Percentiles rank a stretch among this genome's conserved stretches.
Evolutionary conservation across 2,888 invertebrate species (phyloP).

Genomic region (Drosophila melanocephala): DNA sequence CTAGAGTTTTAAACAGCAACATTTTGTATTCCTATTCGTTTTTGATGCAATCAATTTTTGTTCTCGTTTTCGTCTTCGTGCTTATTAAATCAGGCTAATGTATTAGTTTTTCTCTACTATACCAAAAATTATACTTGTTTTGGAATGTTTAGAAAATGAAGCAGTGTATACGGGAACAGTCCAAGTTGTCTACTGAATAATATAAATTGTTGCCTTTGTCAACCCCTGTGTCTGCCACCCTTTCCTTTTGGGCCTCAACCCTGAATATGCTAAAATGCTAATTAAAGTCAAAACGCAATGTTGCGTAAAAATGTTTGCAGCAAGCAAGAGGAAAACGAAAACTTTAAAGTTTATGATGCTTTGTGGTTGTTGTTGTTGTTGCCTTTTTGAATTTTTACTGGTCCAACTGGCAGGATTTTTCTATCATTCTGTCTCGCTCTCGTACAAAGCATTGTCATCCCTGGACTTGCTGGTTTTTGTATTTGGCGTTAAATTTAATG

Average conservation of each 20-base stretch:
- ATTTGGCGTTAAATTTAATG: conserved; percentile 64
- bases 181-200: conserved; percentile 2
- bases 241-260: not conserved
- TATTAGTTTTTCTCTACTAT: not conserved
- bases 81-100: not conserved
- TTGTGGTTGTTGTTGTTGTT: conserved; percentile 32
- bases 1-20: not conserved
- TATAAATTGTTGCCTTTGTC: conserved; percentile 24
- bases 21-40: not conserved
- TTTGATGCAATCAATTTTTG: not conserved
- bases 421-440: not conserved
- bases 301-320: conserved; percentile 77
- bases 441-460: conserved; percentile 27
- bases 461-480: conserved; percentile 40
- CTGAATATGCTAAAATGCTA: conserved; percentile 46
- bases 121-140: not conserved
- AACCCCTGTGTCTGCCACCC: not conserved
- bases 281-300: conserved; percentile 79
- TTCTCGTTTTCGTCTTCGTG: not conserved
- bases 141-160: not conserved
- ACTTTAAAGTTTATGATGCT: conserved; percentile 55
- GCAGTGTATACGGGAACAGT: not conserved
- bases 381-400: conserved; percentile 39
- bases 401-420: conserved; percentile 36
- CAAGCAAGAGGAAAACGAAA: conserved; percentile 42